Evolutionary conservation across 1,140 invertebrate genomes (phyloP).

Genomic region (Diplogasteroides magnus): DNA sequence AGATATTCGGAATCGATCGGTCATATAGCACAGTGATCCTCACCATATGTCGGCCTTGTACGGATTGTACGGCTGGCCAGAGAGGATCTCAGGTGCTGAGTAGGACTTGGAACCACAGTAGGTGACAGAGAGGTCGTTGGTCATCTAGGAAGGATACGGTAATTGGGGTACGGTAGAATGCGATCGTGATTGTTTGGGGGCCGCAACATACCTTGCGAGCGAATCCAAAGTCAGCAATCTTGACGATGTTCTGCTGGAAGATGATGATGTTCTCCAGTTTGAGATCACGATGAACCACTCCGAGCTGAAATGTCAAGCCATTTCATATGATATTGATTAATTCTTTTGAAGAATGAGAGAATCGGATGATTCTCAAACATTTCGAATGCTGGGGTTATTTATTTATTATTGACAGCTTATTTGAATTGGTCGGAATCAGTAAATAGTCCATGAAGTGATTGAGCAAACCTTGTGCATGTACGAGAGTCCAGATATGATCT

Average conservation of each 20-base stretch:
- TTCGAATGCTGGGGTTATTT: no score
- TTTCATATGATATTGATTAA: no score
- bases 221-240: constrained; percentile 32
- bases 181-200: background rate
- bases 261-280: constrained; percentile 29
- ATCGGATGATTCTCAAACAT: no score
- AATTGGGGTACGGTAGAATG: background rate
- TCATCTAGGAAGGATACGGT: constrained; percentile 8
- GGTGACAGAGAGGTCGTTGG: constrained; percentile 15
- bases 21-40: background rate
- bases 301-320: no score
- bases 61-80: constrained; percentile 17
- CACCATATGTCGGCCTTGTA: constrained; percentile 32
- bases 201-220: background rate
- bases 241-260: constrained; percentile 15
- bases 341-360: no score
- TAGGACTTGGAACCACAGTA: constrained; percentile 67
- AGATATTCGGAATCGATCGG: background rate
- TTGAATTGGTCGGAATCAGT: no score
- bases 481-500: constrained; percentile 18
- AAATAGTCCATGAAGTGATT: no score
- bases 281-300: constrained; percentile 23
- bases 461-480: constrained; percentile 22
- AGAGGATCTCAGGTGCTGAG: constrained; percentile 66
- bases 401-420: no score